Evolutionary conservation across 1,140 invertebrate genomes (phyloP).

Genomic region (Saccostrea glomerata): DNA sequence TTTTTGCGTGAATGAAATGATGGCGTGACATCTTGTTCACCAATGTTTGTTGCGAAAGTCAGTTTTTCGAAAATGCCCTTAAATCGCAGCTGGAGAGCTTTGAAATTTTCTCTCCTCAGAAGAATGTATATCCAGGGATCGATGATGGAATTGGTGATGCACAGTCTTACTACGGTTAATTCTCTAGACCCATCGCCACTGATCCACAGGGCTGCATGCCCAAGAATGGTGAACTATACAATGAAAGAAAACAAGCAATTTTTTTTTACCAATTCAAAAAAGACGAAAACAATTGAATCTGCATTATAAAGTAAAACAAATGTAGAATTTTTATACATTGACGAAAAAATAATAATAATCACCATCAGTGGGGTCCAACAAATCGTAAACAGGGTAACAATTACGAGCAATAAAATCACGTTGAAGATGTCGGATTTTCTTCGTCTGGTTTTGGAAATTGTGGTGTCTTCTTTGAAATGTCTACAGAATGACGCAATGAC

Average conservation of each 20-base stretch:
- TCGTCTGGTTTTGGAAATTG: background rate
- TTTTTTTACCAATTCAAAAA: background rate
- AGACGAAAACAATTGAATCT: background rate
- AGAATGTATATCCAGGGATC: conserved; percentile 36
- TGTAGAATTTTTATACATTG: too few relatives aligned
- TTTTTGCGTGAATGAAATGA: background rate
- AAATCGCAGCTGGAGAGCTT: background rate
- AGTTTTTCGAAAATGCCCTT: background rate
- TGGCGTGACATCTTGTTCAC: background rate
- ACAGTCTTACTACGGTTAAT: background rate
- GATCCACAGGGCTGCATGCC: background rate
- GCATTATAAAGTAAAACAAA: background rate
- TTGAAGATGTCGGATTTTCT: background rate
- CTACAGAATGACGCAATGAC: background rate
- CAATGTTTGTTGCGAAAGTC: background rate
- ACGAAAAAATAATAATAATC: background rate
- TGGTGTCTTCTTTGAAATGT: background rate
- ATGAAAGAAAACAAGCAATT: background rate
- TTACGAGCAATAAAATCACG: conserved; percentile 2
- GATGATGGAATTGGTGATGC: background rate
- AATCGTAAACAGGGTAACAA: background rate
- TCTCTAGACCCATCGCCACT: background rate
- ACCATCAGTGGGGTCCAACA: conserved; percentile 21
- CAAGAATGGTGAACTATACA: background rate
- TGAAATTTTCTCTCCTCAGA: background rate